Evolutionary conservation across 2,888 invertebrate species (phyloP).

Genomic region (Toxonevra muliebris): DNA sequence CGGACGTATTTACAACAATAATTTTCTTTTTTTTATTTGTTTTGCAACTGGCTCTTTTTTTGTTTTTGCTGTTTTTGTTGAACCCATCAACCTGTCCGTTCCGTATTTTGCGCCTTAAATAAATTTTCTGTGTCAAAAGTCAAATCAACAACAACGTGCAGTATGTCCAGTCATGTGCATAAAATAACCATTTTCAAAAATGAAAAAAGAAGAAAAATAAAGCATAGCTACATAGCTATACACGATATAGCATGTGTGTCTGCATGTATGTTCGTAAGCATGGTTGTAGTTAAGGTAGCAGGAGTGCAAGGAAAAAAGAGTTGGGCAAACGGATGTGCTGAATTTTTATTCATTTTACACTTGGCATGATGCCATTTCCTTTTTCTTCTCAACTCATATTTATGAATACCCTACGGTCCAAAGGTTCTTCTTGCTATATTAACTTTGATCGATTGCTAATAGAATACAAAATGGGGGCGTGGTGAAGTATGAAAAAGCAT

Average conservation of each 20-base stretch:
- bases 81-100: not conserved
- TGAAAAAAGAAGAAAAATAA: no score
- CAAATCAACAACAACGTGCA: slow-evolving; percentile 37
- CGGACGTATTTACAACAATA: not conserved
- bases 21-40: not conserved
- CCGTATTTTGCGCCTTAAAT: slow-evolving; percentile 2
- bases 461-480: no score
- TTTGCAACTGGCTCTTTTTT: not conserved
- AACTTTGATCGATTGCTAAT: no score
- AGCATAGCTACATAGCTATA: not conserved
- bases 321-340: slow-evolving; percentile 26
- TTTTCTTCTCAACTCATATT: no score
- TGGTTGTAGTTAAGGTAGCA: slow-evolving; percentile 2
- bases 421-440: no score
- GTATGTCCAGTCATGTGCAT: slow-evolving; percentile 46
- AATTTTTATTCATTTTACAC: slow-evolving; percentile 36
- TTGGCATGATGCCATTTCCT: slow-evolving; percentile 24
- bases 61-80: not conserved
- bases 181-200: slow-evolving; percentile 49
- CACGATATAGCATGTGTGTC: not conserved
- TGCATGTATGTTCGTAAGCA: not conserved
- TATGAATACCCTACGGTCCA: no score
- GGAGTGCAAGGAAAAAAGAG: not conserved
- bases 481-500: no score
- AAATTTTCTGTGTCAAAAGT: slow-evolving; percentile 35